Base-by-base conservation (phyloP, 2,888 invertebrate species). In the Ditula angustiorana region DNA sequence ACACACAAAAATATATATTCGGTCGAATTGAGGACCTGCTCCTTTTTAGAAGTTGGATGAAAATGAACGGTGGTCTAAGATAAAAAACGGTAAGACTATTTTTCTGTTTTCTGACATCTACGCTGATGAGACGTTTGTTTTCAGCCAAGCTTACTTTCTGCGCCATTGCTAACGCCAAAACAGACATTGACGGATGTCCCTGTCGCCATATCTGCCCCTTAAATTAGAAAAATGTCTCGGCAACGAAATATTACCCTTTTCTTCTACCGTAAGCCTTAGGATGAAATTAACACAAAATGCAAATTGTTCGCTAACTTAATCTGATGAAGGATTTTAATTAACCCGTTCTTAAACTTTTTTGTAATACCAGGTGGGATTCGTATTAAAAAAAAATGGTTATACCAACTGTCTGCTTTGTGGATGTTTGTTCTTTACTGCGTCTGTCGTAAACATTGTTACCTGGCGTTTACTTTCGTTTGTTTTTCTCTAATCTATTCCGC, bases 151-250 rank as follows among this genome's bases (percentile, higher is more conserved):
- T 55, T 37, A 10, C 67, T 68, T 72, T 50, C 35, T 37, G 46
- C 56, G 63, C 61, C 47, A 64, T 58, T 24, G 52, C 67, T 60
- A 72, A 74, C 69, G 65, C 66, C 65, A 58, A 71, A 75, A 72
- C 68, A 69, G 76, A 76, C 77, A 67, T 70, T 77, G 77, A 79
- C 66, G 71, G 72, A 78, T 79, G 67, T 62, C 66, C 63, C 66
- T 8, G 61, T 64, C 68, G 65, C 67, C 64, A 53, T 61, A 53
- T 66, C 67, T 73, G 69, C 70, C 28, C 46, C 52, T 46, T 68
- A 70, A 76, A 72, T 70, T 71, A 69, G 55, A 67, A 74, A 71
- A 71, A 68, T 67, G 69, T 71, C 73, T 67, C 67, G 58, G 69
- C 69, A 68, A 69, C 65, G 68, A 74, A 70, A 71, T 71, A 71